Conservation (phyloP, 2,113 vertebrate species). For the Chrysemys picta region DNA sequence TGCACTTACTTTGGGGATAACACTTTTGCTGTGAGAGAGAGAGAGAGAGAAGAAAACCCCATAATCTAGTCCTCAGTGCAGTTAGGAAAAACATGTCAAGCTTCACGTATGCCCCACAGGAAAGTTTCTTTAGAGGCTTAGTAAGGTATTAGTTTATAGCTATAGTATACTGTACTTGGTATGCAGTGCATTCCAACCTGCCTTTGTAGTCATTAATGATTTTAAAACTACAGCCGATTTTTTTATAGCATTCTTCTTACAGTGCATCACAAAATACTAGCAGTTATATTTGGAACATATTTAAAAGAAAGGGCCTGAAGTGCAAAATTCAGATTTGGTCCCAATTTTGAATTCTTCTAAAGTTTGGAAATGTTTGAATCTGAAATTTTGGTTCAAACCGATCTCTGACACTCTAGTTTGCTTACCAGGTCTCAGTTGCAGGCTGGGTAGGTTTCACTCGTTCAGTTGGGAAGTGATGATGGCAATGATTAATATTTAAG, state of each 20-base stretch:
- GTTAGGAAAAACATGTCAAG: not conserved
- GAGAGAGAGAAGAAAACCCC: not conserved
- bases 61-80: not conserved
- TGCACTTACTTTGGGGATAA: conserved; percentile 16
- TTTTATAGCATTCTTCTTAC: not conserved
- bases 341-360: not conserved
- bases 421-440: not conserved
- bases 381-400: not conserved
- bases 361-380: not conserved
- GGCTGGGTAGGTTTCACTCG: not conserved
- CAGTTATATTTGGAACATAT: not conserved
- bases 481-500: not conserved
- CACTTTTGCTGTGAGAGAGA: not conserved
- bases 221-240: conserved; percentile 11
- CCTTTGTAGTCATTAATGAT: conserved; percentile 15
- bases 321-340: not conserved
- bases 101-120: not conserved
- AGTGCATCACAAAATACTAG: not conserved
- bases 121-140: conserved; percentile 37
- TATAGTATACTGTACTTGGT: conserved; percentile 29
- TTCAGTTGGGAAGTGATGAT: not conserved
- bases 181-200: not conserved
- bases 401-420: not conserved
- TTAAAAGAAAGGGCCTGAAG: not conserved
- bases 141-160: conserved; percentile 14